Conservation (phyloP, 2,797 vertebrate genomes). For the Chaunax sp. region DNA sequence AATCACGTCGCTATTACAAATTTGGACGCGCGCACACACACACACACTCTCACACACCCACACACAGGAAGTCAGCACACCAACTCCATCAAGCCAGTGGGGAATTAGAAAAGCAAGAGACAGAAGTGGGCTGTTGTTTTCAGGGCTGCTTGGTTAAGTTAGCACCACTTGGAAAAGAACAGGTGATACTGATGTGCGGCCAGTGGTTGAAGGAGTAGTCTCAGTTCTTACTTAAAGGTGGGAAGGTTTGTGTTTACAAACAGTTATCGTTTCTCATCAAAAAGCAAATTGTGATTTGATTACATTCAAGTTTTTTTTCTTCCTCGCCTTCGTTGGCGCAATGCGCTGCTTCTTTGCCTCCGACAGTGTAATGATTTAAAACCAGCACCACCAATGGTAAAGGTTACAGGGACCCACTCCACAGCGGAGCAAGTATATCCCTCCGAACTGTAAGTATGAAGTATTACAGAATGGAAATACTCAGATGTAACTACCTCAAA, state of each 20-base stretch:
- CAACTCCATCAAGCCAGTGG: slow-evolving; percentile 35
- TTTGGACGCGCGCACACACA: slow-evolving; percentile 12
- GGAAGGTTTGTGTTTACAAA: not conserved
- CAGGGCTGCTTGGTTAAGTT: slow-evolving; percentile 30
- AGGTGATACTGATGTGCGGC: slow-evolving; percentile 9
- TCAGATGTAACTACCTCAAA: not conserved
- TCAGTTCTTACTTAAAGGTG: not conserved
- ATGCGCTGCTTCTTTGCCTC: too few relatives aligned
- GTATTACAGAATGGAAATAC: not conserved
- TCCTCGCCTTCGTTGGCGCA: too few relatives aligned
- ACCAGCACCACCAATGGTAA: too few relatives aligned
- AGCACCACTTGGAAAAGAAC: slow-evolving; percentile 11
- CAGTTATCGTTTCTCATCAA: too few relatives aligned
- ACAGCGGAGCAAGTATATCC: too few relatives aligned
- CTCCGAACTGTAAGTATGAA: too few relatives aligned
- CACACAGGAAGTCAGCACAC: slow-evolving; percentile 43
- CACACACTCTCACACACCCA: slow-evolving; percentile 18
- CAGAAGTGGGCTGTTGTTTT: slow-evolving; percentile 51
- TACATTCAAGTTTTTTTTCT: not conserved
- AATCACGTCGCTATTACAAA: slow-evolving; percentile 68
- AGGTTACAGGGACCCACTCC: too few relatives aligned
- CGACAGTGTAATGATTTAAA: too few relatives aligned
- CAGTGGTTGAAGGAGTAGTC: not conserved
- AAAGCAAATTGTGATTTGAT: not conserved
- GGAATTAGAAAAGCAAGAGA: slow-evolving; percentile 48